phyloP scores from a whole-genome alignment of 2,888 invertebrate species.

The Julus scandinavius region DNA sequence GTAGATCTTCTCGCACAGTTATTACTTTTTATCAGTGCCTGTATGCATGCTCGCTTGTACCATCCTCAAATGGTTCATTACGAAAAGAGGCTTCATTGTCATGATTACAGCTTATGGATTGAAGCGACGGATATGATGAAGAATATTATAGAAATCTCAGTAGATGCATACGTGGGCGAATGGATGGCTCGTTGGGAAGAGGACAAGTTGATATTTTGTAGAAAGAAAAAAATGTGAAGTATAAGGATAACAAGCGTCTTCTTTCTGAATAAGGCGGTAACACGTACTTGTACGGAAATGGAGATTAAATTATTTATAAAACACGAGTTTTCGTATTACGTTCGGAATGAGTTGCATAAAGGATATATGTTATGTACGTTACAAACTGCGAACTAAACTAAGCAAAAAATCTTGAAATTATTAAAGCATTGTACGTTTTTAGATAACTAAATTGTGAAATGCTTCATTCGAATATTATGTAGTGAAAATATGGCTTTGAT shows the following conservation, averaged over 20 bases:
- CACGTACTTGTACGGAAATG: not conserved
- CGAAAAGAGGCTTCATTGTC: constrained; percentile 28
- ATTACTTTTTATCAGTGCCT: constrained; percentile 40
- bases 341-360: not conserved
- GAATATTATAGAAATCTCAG: not conserved
- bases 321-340: not conserved
- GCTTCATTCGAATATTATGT: too few species aligned
- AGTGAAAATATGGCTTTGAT: too few species aligned
- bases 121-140: constrained; percentile 28
- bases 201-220: not conserved
- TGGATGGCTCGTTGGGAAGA: not conserved
- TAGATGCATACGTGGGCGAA: not conserved
- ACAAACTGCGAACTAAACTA: too few species aligned
- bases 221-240: not conserved
- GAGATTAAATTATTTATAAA: not conserved
- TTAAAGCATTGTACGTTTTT: too few species aligned
- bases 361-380: too few species aligned
- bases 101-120: constrained; percentile 45
- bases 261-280: not conserved
- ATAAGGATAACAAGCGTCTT: not conserved
- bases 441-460: too few species aligned
- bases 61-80: constrained; percentile 19
- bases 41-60: not conserved
- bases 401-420: too few species aligned
- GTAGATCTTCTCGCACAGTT: not conserved